A percentile compares a stretch with the other conserved stretches of the same genome.
phyloP scores from a whole-genome alignment of 23 tunicate species.

The Ascidia mentula region DNA sequence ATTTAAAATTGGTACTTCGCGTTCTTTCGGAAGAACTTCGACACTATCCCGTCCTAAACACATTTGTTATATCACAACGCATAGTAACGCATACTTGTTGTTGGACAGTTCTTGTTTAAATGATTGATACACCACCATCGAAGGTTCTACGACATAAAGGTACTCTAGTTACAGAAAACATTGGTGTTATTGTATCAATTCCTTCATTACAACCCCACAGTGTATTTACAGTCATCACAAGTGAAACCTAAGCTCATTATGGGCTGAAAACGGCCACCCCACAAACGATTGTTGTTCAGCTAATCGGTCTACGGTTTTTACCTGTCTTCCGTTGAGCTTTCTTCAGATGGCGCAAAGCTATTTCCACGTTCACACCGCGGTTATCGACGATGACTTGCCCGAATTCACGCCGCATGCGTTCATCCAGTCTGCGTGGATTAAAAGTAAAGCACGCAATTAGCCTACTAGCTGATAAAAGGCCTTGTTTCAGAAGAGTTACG shows the following conservation, averaged over 20 bases:
- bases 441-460: no score
- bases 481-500: no score
- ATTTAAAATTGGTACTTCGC: background rate
- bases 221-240: background rate
- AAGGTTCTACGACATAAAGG: no score
- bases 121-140: no score
- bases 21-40: slow-evolving; percentile 43
- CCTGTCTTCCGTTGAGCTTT: slow-evolving; percentile 73
- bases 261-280: background rate
- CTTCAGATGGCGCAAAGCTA: slow-evolving; percentile 39
- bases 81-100: no score
- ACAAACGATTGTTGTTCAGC: background rate
- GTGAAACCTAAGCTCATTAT: background rate
- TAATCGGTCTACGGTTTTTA: background rate
- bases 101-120: no score
- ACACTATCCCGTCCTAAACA: slow-evolving; percentile 69
- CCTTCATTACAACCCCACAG: background rate
- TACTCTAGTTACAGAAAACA: no score
- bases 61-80: background rate
- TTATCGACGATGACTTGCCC: slow-evolving; percentile 34
- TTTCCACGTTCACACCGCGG: slow-evolving; percentile 62
- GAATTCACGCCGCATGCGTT: slow-evolving; percentile 48
- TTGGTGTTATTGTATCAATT: no score
- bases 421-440: slow-evolving; percentile 74
- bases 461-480: no score